phyloP scores from a whole-genome alignment of 2,113 vertebrate species.

The Lutjanus erythropterus region DNA sequence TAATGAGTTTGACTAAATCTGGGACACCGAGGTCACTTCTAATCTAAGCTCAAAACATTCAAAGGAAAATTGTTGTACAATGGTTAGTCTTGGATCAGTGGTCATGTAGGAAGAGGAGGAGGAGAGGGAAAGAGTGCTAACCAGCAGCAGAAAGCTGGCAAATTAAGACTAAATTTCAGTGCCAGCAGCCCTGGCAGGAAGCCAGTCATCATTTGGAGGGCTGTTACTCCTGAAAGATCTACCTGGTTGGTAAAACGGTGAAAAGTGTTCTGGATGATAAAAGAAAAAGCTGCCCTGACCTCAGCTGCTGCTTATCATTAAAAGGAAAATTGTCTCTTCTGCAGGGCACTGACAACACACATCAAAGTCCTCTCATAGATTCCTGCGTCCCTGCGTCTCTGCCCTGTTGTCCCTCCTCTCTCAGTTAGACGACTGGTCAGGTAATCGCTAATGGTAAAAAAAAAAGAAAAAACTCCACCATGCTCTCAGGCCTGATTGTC shows the following conservation, averaged over 20 bases:
- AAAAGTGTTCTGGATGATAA: too few relatives aligned
- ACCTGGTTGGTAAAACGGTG: not conserved
- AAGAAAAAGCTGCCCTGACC: not conserved
- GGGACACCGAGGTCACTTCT: accelerated
- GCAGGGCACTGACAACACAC: not conserved
- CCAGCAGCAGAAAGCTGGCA: constrained; percentile 5
- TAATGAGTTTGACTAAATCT: not conserved
- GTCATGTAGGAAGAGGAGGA: not conserved
- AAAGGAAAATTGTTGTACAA: too few relatives aligned
- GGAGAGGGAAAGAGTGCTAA: constrained; percentile 5
- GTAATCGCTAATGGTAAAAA: constrained; percentile 31
- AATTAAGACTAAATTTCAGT: not conserved
- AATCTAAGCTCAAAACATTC: not conserved
- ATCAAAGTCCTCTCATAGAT: not conserved
- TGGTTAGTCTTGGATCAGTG: not conserved
- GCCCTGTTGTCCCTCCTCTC: not conserved
- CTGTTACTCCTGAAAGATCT: not conserved
- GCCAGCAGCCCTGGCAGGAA: constrained; percentile 17
- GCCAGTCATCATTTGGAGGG: not conserved
- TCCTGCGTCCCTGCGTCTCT: too few relatives aligned
- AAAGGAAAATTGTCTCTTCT: not conserved
- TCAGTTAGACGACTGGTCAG: not conserved
- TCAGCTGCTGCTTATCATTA: constrained; percentile 8
- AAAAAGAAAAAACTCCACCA: constrained; percentile 10
- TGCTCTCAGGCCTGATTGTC: constrained; percentile 50